Evolutionary conservation across 2,113 vertebrate genomes (phyloP).

Genomic region (Aptenodytes forsteri): DNA sequence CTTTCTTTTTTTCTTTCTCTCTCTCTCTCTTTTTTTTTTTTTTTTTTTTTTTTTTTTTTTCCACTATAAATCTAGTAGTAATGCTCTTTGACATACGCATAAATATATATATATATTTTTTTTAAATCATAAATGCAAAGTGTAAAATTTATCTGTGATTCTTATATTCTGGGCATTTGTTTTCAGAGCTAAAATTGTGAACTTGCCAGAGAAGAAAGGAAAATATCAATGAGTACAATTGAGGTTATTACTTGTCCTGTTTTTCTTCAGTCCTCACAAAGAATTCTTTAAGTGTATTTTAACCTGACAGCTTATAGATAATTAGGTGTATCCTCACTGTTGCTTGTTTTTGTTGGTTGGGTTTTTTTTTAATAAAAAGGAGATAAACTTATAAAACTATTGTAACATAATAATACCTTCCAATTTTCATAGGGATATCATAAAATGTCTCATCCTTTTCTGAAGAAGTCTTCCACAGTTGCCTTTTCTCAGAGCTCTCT

Average conservation of each 20-base stretch:
- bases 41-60: too few relatives aligned
- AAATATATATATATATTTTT: too few relatives aligned
- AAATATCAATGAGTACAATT: background rate
- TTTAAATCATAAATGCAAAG: background rate
- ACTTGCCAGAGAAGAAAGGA: background rate
- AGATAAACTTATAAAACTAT: background rate
- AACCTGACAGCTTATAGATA: background rate
- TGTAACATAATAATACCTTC: background rate
- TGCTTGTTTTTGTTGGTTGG: background rate
- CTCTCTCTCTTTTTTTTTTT: too few relatives aligned
- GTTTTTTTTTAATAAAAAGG: background rate
- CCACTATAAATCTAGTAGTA: background rate
- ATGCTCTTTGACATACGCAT: background rate
- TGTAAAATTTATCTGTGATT: background rate
- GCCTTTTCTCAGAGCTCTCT: background rate
- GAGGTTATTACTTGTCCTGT: background rate
- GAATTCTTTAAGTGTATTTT: background rate
- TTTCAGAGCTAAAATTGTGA: background rate
- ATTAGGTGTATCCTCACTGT: background rate
- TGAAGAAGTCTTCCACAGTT: background rate
- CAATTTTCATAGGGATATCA: background rate
- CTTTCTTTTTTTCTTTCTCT: too few relatives aligned
- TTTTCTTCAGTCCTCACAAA: background rate
- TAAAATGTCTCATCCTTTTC: background rate
- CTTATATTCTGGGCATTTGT: background rate